Evolutionary conservation across 2,888 invertebrate species (phyloP).

Genomic region (Sinohyriopsis cumingii): DNA sequence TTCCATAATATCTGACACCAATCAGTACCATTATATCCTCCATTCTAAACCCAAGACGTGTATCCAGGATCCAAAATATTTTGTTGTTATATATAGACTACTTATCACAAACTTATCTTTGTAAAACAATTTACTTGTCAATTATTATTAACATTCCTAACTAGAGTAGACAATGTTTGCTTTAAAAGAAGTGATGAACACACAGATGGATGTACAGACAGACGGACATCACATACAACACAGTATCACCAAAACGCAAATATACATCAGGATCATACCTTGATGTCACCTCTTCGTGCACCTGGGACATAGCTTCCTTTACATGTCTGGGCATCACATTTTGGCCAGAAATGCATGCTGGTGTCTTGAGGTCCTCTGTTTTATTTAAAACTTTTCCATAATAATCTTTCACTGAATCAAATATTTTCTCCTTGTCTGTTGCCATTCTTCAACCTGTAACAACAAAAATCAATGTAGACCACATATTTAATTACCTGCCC

Average conservation of each 20-base stretch:
- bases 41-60: too few relatives aligned
- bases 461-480: too few relatives aligned
- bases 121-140: too few relatives aligned
- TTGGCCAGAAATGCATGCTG: slow-evolving; percentile 43
- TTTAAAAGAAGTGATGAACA: not conserved
- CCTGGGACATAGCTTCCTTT: slow-evolving; percentile 36
- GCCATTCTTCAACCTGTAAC: too few relatives aligned
- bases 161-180: not conserved
- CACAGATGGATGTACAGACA: not conserved
- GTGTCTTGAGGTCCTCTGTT: slow-evolving; percentile 46
- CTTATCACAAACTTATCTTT: too few relatives aligned
- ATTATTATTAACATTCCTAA: too few relatives aligned
- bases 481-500: too few relatives aligned
- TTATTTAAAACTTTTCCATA: slow-evolving; percentile 51
- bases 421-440: not conserved
- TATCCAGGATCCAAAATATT: too few relatives aligned
- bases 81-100: too few relatives aligned
- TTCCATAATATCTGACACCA: too few relatives aligned
- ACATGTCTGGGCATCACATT: slow-evolving; percentile 30
- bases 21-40: too few relatives aligned
- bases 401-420: slow-evolving; percentile 49
- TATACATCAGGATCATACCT: slow-evolving; percentile 33
- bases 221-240: not conserved
- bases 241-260: not conserved
- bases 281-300: slow-evolving; percentile 54